A percentile compares a stretch with the other conserved stretches of the same genome.
Evolutionary conservation across 2,888 invertebrate genomes (phyloP).

Genomic region (Caradrina clavipalpis): DNA sequence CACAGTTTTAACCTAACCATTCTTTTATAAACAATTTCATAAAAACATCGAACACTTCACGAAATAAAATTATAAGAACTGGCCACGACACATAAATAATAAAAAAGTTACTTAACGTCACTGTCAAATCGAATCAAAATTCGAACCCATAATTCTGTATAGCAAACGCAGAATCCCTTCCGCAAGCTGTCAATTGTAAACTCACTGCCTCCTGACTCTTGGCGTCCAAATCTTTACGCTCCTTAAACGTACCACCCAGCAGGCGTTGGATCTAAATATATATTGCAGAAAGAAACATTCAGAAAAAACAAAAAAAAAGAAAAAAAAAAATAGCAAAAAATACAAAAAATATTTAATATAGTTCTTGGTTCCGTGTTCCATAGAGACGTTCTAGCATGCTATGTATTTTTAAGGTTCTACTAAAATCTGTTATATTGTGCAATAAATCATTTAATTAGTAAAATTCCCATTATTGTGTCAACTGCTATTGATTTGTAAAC

Average conservation of each 20-base stretch:
- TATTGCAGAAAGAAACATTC: conserved; percentile 76
- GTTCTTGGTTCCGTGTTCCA: conserved; percentile 64
- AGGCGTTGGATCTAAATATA: conserved; percentile 93
- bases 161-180: conserved; percentile 54
- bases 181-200: conserved; percentile 76
- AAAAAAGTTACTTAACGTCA: background rate
- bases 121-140: conserved; percentile 59
- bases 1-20: too few relatives aligned
- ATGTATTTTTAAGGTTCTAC: conserved; percentile 15
- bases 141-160: conserved; percentile 41
- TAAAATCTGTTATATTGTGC: conserved; percentile 10
- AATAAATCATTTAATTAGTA: background rate
- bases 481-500: background rate
- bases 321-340: conserved; percentile 60
- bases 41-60: too few relatives aligned
- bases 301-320: conserved; percentile 73
- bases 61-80: too few relatives aligned
- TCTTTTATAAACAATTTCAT: too few relatives aligned
- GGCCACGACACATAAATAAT: too few relatives aligned
- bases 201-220: conserved; percentile 93
- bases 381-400: conserved; percentile 54
- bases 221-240: conserved; percentile 93
- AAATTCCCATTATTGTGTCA: conserved; percentile 12
- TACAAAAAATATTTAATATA: conserved; percentile 49
- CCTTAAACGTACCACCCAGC: conserved; percentile 93